Conservation (phyloP, 2,888 invertebrate genomes). For the Philopedon plagiatum region DNA sequence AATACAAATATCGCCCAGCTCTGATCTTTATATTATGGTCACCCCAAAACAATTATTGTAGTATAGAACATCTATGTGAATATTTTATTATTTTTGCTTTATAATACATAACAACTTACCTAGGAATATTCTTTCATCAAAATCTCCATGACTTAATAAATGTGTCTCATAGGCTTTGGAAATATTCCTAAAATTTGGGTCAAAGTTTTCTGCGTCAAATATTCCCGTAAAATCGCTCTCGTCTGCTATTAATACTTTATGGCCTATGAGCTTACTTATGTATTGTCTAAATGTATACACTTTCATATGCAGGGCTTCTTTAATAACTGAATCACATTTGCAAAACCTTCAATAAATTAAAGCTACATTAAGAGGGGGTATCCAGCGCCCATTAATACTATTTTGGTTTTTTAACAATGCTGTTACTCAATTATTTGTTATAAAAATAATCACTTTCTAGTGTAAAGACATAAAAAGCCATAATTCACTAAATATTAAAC, state of each 20-base stretch:
- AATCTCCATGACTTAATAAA: slow-evolving; percentile 91
- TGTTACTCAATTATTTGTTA: no score
- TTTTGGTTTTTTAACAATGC: no score
- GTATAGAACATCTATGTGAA: no score
- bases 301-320: slow-evolving; percentile 93
- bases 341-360: slow-evolving; percentile 35
- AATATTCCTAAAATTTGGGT: slow-evolving; percentile 87
- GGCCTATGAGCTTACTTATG: slow-evolving; percentile 82
- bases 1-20: no score
- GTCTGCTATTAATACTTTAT: slow-evolving; percentile 83
- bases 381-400: no score
- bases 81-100: slow-evolving; percentile 29
- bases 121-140: slow-evolving; percentile 96
- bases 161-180: slow-evolving; percentile 92
- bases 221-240: slow-evolving; percentile 80
- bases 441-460: no score
- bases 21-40: no score
- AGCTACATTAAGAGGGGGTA: no score
- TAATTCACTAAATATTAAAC: no score
- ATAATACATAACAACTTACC: slow-evolving; percentile 71
- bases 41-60: no score
- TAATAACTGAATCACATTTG: slow-evolving; percentile 74
- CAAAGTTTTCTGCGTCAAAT: slow-evolving; percentile 85
- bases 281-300: slow-evolving; percentile 88
- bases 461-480: no score